Conservation (phyloP, 1,140 invertebrate genomes). For the Agraylea sexmaculata region DNA sequence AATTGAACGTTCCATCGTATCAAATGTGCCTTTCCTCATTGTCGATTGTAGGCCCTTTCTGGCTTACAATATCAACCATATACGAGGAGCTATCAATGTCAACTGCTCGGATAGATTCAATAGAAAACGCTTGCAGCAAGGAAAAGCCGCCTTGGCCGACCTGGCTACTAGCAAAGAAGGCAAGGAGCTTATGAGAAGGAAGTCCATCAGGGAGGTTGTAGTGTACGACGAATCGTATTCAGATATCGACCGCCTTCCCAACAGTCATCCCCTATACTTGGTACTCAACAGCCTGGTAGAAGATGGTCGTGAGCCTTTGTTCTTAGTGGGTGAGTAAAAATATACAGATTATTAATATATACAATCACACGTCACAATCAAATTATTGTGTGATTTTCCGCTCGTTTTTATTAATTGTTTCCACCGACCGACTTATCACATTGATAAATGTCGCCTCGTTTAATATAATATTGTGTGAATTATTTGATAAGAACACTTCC, state of each 20-base stretch:
- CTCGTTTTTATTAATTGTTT: too few species aligned
- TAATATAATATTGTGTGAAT: too few species aligned
- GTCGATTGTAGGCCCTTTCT: conserved; percentile 64
- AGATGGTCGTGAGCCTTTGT: conserved; percentile 54
- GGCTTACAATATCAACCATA: conserved; percentile 58
- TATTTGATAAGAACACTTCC: too few species aligned
- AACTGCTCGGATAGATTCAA: conserved; percentile 66
- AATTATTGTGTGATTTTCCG: too few species aligned
- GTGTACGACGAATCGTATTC: conserved; percentile 57
- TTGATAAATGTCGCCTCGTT: too few species aligned
- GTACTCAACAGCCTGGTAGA: conserved; percentile 56
- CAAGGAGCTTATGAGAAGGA: conserved; percentile 49
- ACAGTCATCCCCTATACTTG: conserved; percentile 50
- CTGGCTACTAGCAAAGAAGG: conserved; percentile 49
- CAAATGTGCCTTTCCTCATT: conserved; percentile 37
- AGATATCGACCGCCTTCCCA: conserved; percentile 46
- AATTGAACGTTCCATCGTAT: conserved; percentile 23
- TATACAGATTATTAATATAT: too few species aligned
- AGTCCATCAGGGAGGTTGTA: conserved; percentile 47
- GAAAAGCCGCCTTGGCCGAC: conserved; percentile 55
- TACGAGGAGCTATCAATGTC: conserved; percentile 60
- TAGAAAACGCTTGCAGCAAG: conserved; percentile 52
- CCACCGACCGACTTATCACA: too few species aligned
- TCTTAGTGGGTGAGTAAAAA: conserved; percentile 57
- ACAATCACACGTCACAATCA: too few species aligned